Evolutionary conservation across 1,140 invertebrate species (phyloP), one percentile per base, ranked within the genome.

Genomic region (Drosophila yakuba): DNA sequence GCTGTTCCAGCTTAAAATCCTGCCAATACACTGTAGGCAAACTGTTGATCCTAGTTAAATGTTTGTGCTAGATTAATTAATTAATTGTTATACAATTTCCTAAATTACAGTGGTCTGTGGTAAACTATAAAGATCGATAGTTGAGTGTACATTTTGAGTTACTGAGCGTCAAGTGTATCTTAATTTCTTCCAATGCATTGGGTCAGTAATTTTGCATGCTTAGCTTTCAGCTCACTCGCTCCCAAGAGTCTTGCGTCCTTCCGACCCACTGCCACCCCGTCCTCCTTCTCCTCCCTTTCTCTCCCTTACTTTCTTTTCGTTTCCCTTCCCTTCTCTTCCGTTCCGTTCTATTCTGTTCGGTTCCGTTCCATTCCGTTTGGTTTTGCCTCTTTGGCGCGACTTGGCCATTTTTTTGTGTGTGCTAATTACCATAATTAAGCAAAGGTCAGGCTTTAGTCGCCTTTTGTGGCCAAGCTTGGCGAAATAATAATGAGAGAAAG

Each of bases 361-460:
- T 57, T 50, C 10, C 41, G 72, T 66, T 75, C 43, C 68, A 43
- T 56, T 52, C 76, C 81, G 78, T 84, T 85, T 80, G 52, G 67
- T 80, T 76, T 76, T 60, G 77, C 80, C 56, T 81, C 78, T 81
- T 80, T 78, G 67, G 63, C 52, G 50, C 51, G 39, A 56, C 60
- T 74, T 75, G 64, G 14, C 10, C 32, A 14, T 59, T 41, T 71
- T 51, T 36, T 77, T 64, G 71, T 79, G 50, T 74, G 58, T 88
- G 80, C 83, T 88, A 88, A 89, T 88, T 89, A 88, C 84, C 84
- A 88, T 88, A 89, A 88, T 88, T 88, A 88, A 88, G 84, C 84
- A 88, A 89, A 88, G 84, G 84, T 89, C 84, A 89, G 84, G 84
- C 84, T 80, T 88, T 88, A 89, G 84, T 78, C 80, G 84, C 63